Evolutionary conservation across 2,113 vertebrate species (phyloP).

Genomic region (Spermophilus dauricus): DNA sequence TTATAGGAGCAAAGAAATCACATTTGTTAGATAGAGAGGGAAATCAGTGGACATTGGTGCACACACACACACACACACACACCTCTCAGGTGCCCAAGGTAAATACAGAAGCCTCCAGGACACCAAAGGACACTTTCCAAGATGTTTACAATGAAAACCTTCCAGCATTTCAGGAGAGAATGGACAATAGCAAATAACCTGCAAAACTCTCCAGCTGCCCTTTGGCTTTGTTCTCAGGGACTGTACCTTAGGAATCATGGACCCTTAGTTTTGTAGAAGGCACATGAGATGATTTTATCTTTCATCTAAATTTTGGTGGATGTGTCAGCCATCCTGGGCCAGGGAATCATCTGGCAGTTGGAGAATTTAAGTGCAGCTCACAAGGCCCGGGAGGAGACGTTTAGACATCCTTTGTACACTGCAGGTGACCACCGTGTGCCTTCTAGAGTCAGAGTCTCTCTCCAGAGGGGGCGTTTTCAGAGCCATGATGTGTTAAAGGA

Average conservation of each 20-base stretch:
- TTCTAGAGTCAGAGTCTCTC: neutral
- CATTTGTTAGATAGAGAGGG: neutral
- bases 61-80: too few species aligned
- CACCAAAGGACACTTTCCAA: neutral
- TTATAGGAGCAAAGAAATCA: slow-evolving; percentile 13
- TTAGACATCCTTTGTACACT: neutral
- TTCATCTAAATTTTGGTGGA: neutral
- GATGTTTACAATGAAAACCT: neutral
- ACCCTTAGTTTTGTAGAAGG: slow-evolving; percentile 1
- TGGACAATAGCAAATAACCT: neutral
- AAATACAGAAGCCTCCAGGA: neutral
- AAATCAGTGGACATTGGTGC: neutral
- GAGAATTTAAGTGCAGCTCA: neutral
- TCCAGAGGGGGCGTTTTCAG: neutral
- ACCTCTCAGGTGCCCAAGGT: neutral
- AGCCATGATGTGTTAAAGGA: neutral
- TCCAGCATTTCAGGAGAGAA: neutral
- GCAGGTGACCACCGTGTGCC: fast-evolving
- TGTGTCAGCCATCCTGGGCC: neutral
- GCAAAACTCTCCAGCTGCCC: neutral
- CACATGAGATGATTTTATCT: neutral
- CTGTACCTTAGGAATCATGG: neutral
- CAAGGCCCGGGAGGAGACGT: too few species aligned
- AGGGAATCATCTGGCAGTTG: slow-evolving; percentile 15
- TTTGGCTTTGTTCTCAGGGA: neutral